Evolutionary conservation across 1,140 invertebrate species (phyloP).

Genomic region (Myzus persicae): DNA sequence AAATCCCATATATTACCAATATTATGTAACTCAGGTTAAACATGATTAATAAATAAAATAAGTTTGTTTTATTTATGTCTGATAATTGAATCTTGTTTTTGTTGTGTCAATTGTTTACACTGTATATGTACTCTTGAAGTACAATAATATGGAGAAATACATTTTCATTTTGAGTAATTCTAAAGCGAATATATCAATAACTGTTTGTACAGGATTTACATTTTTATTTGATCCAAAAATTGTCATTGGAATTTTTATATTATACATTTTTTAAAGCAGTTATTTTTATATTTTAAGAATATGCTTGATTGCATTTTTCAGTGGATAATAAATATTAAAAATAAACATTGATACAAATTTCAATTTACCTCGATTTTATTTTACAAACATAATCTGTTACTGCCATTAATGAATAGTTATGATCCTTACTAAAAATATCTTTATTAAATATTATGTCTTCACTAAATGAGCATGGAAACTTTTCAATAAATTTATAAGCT

Average conservation of each 20-base stretch:
- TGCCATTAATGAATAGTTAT: slow-evolving; percentile 15
- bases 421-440: not conserved
- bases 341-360: slow-evolving; percentile 22
- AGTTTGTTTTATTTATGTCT: not conserved
- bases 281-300: not conserved
- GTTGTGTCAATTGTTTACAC: not conserved
- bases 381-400: not conserved
- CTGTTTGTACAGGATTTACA: not conserved
- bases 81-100: not conserved
- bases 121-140: not conserved
- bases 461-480: not conserved
- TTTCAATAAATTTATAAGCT: not conserved
- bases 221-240: slow-evolving; percentile 7
- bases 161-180: not conserved
- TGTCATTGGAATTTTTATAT: not conserved
- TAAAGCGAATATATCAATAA: not conserved
- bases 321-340: slow-evolving; percentile 24
- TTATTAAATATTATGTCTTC: not conserved
- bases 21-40: not conserved
- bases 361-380: not conserved
- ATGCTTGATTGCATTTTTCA: not conserved
- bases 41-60: slow-evolving; percentile 18
- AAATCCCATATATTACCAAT: not conserved
- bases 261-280: not conserved
- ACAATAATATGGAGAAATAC: not conserved